Evolutionary conservation across 2,113 vertebrate genomes (phyloP).

Genomic region (Corythaeola cristata): DNA sequence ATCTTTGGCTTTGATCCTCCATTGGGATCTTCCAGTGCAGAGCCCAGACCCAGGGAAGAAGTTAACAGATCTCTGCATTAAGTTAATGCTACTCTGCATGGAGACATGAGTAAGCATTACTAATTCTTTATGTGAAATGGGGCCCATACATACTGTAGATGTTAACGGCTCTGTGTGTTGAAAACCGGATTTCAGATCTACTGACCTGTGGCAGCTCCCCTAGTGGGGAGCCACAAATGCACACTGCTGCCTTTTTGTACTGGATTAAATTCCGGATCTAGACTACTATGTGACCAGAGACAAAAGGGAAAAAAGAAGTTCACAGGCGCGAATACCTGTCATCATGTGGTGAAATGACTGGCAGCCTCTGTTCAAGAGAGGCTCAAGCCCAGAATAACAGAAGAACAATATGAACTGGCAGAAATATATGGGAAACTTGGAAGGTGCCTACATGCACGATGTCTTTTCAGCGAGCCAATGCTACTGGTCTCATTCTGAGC

Average conservation of each 20-base stretch:
- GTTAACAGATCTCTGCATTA: not conserved
- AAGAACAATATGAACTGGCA: slow-evolving; percentile 46
- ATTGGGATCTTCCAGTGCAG: slow-evolving; percentile 13
- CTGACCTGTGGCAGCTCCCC: slow-evolving; percentile 50
- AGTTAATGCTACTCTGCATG: not conserved
- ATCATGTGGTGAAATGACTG: slow-evolving; percentile 44
- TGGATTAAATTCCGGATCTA: slow-evolving; percentile 35
- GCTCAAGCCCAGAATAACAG: slow-evolving; percentile 21
- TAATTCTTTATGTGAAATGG: not conserved
- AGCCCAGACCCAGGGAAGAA: slow-evolving; percentile 2
- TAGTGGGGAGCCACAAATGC: slow-evolving; percentile 15
- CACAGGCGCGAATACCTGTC: slow-evolving; percentile 34
- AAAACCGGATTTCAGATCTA: slow-evolving; percentile 27
- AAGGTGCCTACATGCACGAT: slow-evolving; percentile 12
- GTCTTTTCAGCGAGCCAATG: slow-evolving; percentile 24
- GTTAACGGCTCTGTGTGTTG: slow-evolving; percentile 14
- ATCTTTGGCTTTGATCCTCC: slow-evolving; percentile 45
- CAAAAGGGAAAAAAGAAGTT: slow-evolving; percentile 47
- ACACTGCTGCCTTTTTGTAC: slow-evolving; percentile 24
- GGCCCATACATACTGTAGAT: not conserved
- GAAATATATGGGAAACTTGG: slow-evolving; percentile 49
- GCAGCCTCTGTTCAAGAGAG: slow-evolving; percentile 15
- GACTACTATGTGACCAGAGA: slow-evolving; percentile 14
- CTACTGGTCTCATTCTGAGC: slow-evolving; percentile 42
- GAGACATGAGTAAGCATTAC: not conserved